These are phyloP conservation scores for Pyrochroa serraticornis DNA, from an alignment of 2,888 invertebrate genomes.

Conservation along the genomic window DNA sequence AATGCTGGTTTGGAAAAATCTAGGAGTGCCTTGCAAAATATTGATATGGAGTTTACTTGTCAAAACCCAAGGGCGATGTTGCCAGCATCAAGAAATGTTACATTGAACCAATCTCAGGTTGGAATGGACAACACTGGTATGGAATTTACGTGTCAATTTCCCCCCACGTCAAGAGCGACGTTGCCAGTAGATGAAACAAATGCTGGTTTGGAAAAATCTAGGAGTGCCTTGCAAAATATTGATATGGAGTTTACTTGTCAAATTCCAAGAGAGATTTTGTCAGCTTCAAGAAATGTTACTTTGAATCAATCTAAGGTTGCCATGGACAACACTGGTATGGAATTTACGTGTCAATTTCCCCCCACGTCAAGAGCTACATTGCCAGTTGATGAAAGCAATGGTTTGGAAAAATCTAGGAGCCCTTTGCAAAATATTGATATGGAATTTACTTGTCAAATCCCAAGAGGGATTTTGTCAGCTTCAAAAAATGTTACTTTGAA, in stretches of 20 bases:
- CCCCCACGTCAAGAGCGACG: too few relatives aligned
- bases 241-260: conserved; percentile 28
- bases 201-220: background rate
- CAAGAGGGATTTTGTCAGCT: background rate
- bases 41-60: conserved; percentile 26
- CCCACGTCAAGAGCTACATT: too few relatives aligned
- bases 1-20: background rate
- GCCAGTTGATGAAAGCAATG: too few relatives aligned
- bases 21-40: background rate
- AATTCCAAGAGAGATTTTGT: background rate
- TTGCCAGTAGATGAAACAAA: too few relatives aligned
- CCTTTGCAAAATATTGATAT: background rate
- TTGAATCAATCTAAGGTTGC: background rate
- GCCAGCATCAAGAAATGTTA: background rate
- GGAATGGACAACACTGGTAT: background rate
- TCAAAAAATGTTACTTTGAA: background rate
- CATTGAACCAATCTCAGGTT: too few relatives aligned
- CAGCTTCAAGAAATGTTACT: background rate
- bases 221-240: background rate
- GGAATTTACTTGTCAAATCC: conserved; percentile 24
- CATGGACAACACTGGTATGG: background rate
- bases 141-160: conserved; percentile 19
- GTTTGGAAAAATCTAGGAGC: background rate
- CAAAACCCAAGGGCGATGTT: background rate
- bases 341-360: conserved; percentile 16